Percentiles rank a stretch among this genome's conserved stretches.
phyloP scores from a whole-genome alignment of 2,113 vertebrate genomes.

The Neolamprologus sp. region DNA sequence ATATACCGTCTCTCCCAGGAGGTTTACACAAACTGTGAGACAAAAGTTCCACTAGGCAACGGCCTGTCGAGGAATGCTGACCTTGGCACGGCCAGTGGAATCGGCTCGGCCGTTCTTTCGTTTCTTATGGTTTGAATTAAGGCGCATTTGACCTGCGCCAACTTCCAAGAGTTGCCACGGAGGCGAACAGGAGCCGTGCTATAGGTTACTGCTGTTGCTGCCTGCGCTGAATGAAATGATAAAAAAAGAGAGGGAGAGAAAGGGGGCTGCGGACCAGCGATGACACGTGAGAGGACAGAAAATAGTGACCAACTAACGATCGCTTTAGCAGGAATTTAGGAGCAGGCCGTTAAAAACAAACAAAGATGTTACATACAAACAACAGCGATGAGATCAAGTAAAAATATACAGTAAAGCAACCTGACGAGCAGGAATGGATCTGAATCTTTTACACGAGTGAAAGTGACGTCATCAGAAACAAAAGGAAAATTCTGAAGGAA shows the following conservation, averaged over 20 bases:
- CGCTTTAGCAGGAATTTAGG: background rate
- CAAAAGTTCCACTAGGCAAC: conserved; percentile 68
- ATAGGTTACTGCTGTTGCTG: background rate
- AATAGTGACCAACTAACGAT: background rate
- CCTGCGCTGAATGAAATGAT: background rate
- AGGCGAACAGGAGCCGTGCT: background rate
- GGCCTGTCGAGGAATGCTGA: conserved; percentile 63
- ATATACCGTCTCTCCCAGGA: conserved; percentile 20
- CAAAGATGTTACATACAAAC: background rate
- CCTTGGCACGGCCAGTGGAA: conserved; percentile 56
- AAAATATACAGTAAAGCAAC: background rate
- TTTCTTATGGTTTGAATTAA: conserved; percentile 31
- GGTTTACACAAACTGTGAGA: conserved; percentile 50
- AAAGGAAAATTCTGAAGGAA: background rate
- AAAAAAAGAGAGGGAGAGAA: background rate
- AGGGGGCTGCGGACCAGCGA: background rate
- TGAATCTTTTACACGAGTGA: background rate
- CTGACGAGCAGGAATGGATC: background rate
- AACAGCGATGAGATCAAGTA: background rate
- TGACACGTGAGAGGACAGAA: background rate
- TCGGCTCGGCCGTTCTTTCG: conserved; percentile 23
- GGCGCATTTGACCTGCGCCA: conserved; percentile 36
- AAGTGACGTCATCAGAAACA: background rate
- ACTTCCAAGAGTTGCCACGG: conserved; percentile 4
- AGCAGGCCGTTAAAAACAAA: background rate